Evolutionary conservation across 2,113 vertebrate species (phyloP).

Genomic region (Megaceryle maxima): DNA sequence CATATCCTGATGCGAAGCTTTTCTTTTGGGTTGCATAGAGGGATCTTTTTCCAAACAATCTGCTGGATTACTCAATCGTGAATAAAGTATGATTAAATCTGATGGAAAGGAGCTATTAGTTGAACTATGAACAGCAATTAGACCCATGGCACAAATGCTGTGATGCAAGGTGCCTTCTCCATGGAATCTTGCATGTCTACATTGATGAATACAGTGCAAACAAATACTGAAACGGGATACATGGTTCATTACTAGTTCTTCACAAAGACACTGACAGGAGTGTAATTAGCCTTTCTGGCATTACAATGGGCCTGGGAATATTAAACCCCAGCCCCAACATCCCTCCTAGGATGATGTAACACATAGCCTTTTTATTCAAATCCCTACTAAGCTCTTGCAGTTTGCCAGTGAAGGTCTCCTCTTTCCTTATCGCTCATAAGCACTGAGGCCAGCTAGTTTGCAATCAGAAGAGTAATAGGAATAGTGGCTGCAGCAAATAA

Average conservation of each 20-base stretch:
- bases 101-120: neutral
- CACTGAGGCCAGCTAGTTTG: neutral
- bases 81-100: neutral
- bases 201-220: neutral
- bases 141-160: neutral
- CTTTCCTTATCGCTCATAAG: neutral
- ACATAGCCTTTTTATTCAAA: neutral
- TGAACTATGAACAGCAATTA: neutral
- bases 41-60: neutral
- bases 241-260: neutral
- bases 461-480: neutral
- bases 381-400: neutral
- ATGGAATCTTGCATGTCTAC: neutral
- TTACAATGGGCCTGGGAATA: neutral
- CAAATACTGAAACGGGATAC: neutral
- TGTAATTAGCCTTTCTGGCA: neutral
- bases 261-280: neutral
- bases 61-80: neutral
- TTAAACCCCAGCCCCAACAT: neutral
- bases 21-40: neutral
- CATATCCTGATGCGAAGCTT: neutral
- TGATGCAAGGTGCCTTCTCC: neutral
- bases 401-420: neutral
- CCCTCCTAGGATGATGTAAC: neutral
- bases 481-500: slow-evolving; percentile 2